A percentile compares a stretch with the other conserved stretches of the same genome.
phyloP scores from a whole-genome alignment of 2,797 vertebrate species.

The Sebastiscus albofasciatus region DNA sequence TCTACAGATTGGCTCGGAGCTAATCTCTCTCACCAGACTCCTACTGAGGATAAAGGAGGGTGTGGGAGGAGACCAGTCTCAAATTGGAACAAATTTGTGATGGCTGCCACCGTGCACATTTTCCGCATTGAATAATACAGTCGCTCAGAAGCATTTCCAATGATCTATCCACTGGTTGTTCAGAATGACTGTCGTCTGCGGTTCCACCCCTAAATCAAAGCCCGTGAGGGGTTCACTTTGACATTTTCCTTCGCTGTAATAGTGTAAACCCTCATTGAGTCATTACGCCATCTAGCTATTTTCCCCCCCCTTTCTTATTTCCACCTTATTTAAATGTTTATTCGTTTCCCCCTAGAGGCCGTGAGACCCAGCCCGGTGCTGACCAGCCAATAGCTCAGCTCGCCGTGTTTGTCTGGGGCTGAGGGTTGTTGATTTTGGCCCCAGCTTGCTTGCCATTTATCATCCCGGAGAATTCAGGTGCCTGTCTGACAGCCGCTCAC shows the following conservation, averaged over 20 bases:
- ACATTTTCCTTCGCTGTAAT: slow-evolving; percentile 44
- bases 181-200: slow-evolving; percentile 11
- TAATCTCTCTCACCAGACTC: slow-evolving; percentile 74
- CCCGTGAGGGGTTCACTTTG: neutral
- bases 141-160: slow-evolving; percentile 32
- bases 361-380: slow-evolving; percentile 30
- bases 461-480: slow-evolving; percentile 77
- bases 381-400: slow-evolving; percentile 63
- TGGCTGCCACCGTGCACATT: slow-evolving; percentile 53
- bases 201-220: slow-evolving; percentile 38
- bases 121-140: slow-evolving; percentile 41
- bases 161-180: slow-evolving; percentile 17
- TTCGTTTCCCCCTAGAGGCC: slow-evolving; percentile 38
- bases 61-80: slow-evolving; percentile 69
- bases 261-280: slow-evolving; percentile 28
- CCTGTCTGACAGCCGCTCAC: slow-evolving; percentile 62
- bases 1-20: slow-evolving; percentile 70
- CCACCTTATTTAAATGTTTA: slow-evolving; percentile 57
- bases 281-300: slow-evolving; percentile 23
- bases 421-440: slow-evolving; percentile 74
- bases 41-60: slow-evolving; percentile 62
- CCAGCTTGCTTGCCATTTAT: slow-evolving; percentile 59
- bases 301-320: slow-evolving; percentile 10
- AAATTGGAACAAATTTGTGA: slow-evolving; percentile 74
- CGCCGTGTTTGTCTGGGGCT: slow-evolving; percentile 57